A percentile compares a stretch with the other conserved stretches of the same genome.
phyloP scores from a whole-genome alignment of 2,797 vertebrate genomes.

The Bovichtus variegatus region DNA sequence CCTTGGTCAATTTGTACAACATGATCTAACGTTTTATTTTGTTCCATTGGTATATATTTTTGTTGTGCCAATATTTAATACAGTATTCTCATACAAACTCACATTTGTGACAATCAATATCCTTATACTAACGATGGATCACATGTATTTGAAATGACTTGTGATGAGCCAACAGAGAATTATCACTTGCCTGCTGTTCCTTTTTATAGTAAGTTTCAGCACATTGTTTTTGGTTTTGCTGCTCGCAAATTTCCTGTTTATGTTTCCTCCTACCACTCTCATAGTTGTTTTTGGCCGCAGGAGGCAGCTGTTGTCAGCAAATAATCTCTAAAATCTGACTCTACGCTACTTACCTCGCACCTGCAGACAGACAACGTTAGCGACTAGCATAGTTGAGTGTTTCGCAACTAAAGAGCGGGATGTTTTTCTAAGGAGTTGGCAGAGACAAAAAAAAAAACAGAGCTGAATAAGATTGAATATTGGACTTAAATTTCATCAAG shows the following conservation, averaged over 20 bases:
- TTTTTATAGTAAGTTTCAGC: background rate
- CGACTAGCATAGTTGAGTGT: background rate
- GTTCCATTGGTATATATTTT: background rate
- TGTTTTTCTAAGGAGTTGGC: background rate
- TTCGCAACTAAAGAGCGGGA: background rate
- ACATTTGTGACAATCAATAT: background rate
- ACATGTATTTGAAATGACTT: background rate
- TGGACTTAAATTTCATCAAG: background rate
- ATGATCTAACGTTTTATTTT: background rate
- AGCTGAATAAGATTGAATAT: conserved; percentile 2
- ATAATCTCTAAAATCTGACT: background rate
- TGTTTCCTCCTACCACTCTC: background rate
- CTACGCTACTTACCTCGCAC: background rate
- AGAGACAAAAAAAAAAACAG: background rate
- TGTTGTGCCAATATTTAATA: background rate
- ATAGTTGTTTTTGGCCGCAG: background rate
- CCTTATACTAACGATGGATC: background rate
- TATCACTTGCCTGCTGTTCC: background rate
- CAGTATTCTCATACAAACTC: background rate
- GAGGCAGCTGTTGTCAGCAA: background rate
- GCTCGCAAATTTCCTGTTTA: background rate
- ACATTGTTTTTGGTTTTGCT: background rate
- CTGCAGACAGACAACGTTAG: background rate
- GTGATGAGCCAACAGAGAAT: background rate
- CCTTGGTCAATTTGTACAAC: background rate